Conservation (phyloP, 2,113 vertebrate genomes). For the Monopterus albus region DNA sequence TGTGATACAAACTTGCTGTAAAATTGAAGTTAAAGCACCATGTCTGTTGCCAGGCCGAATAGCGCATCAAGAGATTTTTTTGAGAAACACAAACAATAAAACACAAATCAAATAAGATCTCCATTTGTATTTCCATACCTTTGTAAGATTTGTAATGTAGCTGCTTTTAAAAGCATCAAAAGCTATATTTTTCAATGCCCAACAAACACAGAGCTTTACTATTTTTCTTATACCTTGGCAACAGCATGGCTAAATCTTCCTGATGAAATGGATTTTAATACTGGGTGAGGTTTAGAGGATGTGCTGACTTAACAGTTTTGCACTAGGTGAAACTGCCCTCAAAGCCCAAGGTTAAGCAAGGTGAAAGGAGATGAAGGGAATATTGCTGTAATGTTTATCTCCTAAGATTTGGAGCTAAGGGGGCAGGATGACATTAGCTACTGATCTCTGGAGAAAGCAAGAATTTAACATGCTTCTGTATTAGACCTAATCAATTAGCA, state of each 20-base stretch:
- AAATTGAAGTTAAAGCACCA: background rate
- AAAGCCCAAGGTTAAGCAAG: slow-evolving; percentile 53
- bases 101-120: background rate
- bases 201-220: slow-evolving; percentile 46
- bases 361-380: slow-evolving; percentile 38
- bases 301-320: slow-evolving; percentile 60
- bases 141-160: slow-evolving; percentile 3
- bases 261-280: slow-evolving; percentile 70
- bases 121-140: background rate
- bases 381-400: slow-evolving; percentile 31
- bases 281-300: slow-evolving; percentile 54
- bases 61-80: background rate
- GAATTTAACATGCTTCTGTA: background rate
- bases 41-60: background rate
- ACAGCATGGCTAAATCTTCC: slow-evolving; percentile 36
- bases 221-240: slow-evolving; percentile 30
- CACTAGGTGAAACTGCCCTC: slow-evolving; percentile 36
- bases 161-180: slow-evolving; percentile 35
- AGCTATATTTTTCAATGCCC: slow-evolving; percentile 19
- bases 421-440: slow-evolving; percentile 4
- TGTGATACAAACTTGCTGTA: slow-evolving; percentile 6
- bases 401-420: slow-evolving; percentile 28
- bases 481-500: slow-evolving; percentile 1
- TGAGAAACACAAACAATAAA: background rate
- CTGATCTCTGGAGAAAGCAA: background rate